A percentile compares a stretch with the other conserved stretches of the same genome.
phyloP scores from a whole-genome alignment of 2,888 invertebrate species.

The Epicampocera succincta region DNA sequence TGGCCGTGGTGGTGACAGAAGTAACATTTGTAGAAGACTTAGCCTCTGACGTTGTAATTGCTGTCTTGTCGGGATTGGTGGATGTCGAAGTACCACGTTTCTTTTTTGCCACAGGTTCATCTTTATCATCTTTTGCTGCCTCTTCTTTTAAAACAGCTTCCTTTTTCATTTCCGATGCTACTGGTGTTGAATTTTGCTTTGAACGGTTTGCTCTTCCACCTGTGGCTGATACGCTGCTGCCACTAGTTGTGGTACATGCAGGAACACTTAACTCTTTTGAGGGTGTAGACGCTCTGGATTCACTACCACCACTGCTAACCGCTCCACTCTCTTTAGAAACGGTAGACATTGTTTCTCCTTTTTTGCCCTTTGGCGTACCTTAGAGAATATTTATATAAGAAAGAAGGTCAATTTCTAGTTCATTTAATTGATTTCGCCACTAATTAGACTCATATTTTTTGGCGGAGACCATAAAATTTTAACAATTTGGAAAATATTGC shows the following conservation, averaged over 20 bases:
- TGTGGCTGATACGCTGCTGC: slow-evolving; percentile 69
- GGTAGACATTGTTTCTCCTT: slow-evolving; percentile 74
- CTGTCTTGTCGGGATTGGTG: slow-evolving; percentile 67
- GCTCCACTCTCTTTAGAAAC: slow-evolving; percentile 72
- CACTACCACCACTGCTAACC: slow-evolving; percentile 75
- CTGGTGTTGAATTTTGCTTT: slow-evolving; percentile 70
- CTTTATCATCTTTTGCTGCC: slow-evolving; percentile 71
- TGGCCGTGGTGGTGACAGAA: slow-evolving; percentile 4
- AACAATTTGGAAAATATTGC: no score
- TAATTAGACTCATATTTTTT: no score
- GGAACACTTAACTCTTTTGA: slow-evolving; percentile 83
- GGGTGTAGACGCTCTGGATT: slow-evolving; percentile 86
- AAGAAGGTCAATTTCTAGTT: background rate
- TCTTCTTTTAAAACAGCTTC: slow-evolving; percentile 72
- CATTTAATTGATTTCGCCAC: background rate
- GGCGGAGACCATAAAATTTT: no score
- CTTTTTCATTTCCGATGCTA: slow-evolving; percentile 47
- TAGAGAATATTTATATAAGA: background rate
- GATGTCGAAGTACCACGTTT: slow-evolving; percentile 71
- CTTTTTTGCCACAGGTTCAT: slow-evolving; percentile 73
- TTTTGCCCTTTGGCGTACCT: slow-evolving; percentile 80
- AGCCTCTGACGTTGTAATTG: slow-evolving; percentile 28
- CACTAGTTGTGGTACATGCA: slow-evolving; percentile 49
- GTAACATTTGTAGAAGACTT: slow-evolving; percentile 32
- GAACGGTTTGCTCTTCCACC: slow-evolving; percentile 67